Base-by-base conservation (phyloP, 2,888 invertebrate species). In the Yponomeuta evonymella region DNA sequence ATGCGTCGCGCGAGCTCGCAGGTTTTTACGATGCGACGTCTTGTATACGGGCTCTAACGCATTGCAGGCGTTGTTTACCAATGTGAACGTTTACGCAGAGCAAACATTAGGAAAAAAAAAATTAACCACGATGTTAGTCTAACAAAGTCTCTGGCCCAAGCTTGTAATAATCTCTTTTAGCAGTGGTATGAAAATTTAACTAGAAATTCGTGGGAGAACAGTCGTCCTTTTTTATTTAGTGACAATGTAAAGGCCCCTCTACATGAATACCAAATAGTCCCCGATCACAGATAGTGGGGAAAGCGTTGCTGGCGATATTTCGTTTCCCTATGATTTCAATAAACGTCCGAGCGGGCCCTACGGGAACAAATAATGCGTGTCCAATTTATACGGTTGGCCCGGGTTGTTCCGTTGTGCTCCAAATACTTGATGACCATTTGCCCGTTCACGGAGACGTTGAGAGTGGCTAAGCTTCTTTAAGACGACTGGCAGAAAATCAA, bases 281-380 rank as follows among this genome's bases (percentile, higher is more conserved):
- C 79, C 80, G 29, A 83, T 82, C 78, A 70, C 75, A 73, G 78
- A 79, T 79, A 80, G 73, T 74, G 72, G 73, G 73, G 74, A 75
- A 75, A 76, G 75, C 76, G 74, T 58, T 73, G 75, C 69, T 75
- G 76, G 69, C 69, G 62, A 80, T 81, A 82, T 84, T 85, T 23
- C 84, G 84, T 86, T 81, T 83, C 84, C 79, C 70, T 85, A 86
- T 84, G 83, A 88, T 89, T 88, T 89, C 89, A 89, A 90, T 89
- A 88, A 87, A 84, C 81, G 81, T 15, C 67, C 51, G 51, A 48
- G 77, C 76, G 83, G 80, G 87, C 89, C 88, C 81, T 77, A 5
- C 74, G 78, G 81, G 82, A 80, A 89, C 90, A 88, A 90, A 90
- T 90, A 90, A 91, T 90, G 88, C 84, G 88, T 88, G 88, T 87